Percentiles rank a stretch among this genome's conserved stretches.
These are phyloP conservation scores for Bradypodion ventrale DNA, from an alignment of 2,797 vertebrate species.

Conservation along the genomic window DNA sequence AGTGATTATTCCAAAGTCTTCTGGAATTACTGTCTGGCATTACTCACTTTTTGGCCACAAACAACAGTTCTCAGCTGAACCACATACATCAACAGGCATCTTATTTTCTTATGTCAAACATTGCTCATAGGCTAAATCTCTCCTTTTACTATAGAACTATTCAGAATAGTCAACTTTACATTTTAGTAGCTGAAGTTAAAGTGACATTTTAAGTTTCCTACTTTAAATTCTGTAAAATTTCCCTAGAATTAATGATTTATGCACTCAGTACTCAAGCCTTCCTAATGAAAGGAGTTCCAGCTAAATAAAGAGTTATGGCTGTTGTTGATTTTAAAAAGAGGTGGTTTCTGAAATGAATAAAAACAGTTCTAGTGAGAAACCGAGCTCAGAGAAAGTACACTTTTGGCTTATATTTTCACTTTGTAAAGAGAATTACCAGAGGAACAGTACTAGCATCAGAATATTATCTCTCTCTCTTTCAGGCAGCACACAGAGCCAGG, in stretches of 20 bases:
- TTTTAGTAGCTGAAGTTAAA: slow-evolving; percentile 34
- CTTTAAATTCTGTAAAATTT: not conserved
- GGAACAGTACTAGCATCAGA: not conserved
- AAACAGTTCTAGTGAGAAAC: slow-evolving; percentile 22
- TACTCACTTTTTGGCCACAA: slow-evolving; percentile 10
- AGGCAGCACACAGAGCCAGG: too few relatives aligned
- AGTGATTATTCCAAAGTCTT: not conserved
- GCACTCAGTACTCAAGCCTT: not conserved
- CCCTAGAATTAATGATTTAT: not conserved
- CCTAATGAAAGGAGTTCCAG: slow-evolving; percentile 37
- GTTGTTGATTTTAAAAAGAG: slow-evolving; percentile 3
- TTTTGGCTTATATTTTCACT: not conserved
- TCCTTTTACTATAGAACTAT: slow-evolving; percentile 37
- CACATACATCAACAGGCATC: not conserved
- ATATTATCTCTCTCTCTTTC: too few relatives aligned
- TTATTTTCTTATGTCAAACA: slow-evolving; percentile 2
- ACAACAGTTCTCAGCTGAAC: slow-evolving; percentile 22
- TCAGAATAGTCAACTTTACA: slow-evolving; percentile 11
- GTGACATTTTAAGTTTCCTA: not conserved
- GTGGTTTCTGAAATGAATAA: slow-evolving; percentile 25
- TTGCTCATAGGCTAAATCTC: slow-evolving; percentile 41
- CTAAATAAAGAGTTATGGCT: slow-evolving; percentile 35
- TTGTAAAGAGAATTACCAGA: not conserved
- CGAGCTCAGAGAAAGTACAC: not conserved
- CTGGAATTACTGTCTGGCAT: not conserved